phyloP scores from a whole-genome alignment of 92 coral and sea anemone species.

The Muricea muricata region DNA sequence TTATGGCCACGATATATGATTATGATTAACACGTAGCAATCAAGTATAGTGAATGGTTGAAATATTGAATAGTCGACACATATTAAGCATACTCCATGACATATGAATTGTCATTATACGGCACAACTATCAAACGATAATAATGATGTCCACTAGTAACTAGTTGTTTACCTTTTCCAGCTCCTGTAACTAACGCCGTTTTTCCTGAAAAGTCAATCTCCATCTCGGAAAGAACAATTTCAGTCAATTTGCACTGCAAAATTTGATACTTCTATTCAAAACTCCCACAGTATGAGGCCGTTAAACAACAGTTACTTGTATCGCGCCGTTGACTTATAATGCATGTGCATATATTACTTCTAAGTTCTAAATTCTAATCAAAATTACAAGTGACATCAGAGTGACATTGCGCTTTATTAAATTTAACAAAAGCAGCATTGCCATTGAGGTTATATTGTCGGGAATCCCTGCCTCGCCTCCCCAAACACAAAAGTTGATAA shows the following conservation, averaged over 20 bases:
- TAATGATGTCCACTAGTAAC: no score
- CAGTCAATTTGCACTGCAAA: background rate
- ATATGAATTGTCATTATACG: background rate
- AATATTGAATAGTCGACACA: no score
- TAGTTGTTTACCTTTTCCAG: slow-evolving; percentile 24
- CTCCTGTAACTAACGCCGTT: slow-evolving; percentile 15
- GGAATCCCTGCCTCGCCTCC: no score
- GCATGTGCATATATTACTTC: background rate
- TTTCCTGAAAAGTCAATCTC: slow-evolving; percentile 9
- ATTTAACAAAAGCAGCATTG: background rate
- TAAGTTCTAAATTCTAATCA: no score
- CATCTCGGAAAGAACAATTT: background rate
- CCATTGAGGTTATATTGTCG: no score
- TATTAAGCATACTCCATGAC: no score
- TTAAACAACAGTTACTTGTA: no score
- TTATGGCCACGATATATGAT: no score
- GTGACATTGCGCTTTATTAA: background rate
- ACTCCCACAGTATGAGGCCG: background rate
- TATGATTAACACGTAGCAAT: no score
- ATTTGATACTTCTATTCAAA: background rate
- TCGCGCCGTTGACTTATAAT: background rate
- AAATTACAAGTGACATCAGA: no score
- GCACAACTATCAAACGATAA: background rate
- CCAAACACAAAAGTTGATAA: no score
- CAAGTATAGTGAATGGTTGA: no score